Conservation (phyloP, 2,888 invertebrate genomes). For the Amphipyra tragopoginis region DNA sequence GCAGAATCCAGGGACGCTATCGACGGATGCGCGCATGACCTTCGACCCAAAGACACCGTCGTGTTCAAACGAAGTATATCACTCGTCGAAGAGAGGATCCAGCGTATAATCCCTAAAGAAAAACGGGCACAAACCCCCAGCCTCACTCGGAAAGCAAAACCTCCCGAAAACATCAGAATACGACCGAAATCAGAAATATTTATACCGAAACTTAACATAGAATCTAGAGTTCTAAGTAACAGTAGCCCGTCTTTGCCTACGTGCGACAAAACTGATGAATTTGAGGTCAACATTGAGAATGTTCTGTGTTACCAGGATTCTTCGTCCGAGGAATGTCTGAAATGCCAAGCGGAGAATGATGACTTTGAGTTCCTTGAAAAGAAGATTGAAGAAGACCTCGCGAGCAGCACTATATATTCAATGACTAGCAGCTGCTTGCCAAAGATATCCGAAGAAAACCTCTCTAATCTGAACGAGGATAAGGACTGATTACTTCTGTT, state of each 20-base stretch:
- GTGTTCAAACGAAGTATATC: constrained; percentile 84
- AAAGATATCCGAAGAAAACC: constrained; percentile 85
- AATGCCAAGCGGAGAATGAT: constrained; percentile 75
- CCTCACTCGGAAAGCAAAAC: constrained; percentile 46
- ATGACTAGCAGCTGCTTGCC: constrained; percentile 74
- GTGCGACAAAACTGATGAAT: constrained; percentile 69
- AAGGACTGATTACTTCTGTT: constrained; percentile 61
- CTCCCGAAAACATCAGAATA: constrained; percentile 43
- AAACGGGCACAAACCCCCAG: constrained; percentile 64
- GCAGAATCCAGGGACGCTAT: constrained; percentile 79
- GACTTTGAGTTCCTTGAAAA: constrained; percentile 82
- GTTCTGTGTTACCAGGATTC: constrained; percentile 84
- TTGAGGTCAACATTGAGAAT: constrained; percentile 84
- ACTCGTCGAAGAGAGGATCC: constrained; percentile 80
- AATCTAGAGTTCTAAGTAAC: constrained; percentile 74
- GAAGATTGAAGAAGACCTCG: constrained; percentile 80
- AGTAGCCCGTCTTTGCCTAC: constrained; percentile 78
- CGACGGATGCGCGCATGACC: constrained; percentile 67
- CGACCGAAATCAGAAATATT: constrained; percentile 76
- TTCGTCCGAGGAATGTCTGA: constrained; percentile 83
- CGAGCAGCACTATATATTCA: constrained; percentile 62
- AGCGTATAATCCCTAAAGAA: constrained; percentile 78
- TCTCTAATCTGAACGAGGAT: constrained; percentile 77
- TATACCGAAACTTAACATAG: constrained; percentile 62
- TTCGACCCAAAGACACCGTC: constrained; percentile 74